phyloP scores from a whole-genome alignment of 2,113 vertebrate species.

The Peromyscus leucopus region DNA sequence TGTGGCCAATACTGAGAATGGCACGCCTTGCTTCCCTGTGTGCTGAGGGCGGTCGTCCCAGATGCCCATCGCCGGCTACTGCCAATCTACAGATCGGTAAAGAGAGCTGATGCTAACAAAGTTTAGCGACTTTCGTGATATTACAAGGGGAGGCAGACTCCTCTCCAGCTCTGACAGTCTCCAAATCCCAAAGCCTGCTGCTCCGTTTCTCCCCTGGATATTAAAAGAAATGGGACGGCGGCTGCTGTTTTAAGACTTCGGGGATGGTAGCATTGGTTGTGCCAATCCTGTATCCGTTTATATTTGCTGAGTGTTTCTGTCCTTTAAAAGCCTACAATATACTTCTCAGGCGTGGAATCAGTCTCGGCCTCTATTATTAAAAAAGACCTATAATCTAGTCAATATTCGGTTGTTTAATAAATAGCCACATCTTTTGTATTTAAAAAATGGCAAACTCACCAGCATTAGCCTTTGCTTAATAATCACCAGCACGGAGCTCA shows the following conservation, averaged over 20 bases:
- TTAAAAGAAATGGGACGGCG: neutral
- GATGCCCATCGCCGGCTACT: accelerated
- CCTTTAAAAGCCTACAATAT: slow-evolving; percentile 18
- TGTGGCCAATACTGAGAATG: accelerated
- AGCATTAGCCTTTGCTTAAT: slow-evolving; percentile 75
- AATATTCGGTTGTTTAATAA: slow-evolving; percentile 67
- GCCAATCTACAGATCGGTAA: neutral
- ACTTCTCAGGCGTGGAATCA: neutral
- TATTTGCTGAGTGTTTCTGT: neutral
- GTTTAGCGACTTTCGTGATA: neutral
- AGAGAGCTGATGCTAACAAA: neutral
- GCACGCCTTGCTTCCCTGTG: accelerated
- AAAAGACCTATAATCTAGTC: neutral
- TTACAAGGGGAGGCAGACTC: neutral
- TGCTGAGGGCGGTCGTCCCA: accelerated
- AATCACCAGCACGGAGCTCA: slow-evolving; percentile 71
- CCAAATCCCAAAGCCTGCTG: neutral
- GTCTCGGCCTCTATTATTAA: neutral
- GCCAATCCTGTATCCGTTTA: neutral
- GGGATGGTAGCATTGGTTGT: neutral
- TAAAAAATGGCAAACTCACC: slow-evolving; percentile 51
- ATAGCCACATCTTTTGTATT: slow-evolving; percentile 47
- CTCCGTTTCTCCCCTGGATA: neutral
- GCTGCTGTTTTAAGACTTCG: neutral
- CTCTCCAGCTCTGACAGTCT: neutral